Base-by-base conservation (phyloP, 2,797 vertebrate species). In the Semotilus atromaculatus region DNA sequence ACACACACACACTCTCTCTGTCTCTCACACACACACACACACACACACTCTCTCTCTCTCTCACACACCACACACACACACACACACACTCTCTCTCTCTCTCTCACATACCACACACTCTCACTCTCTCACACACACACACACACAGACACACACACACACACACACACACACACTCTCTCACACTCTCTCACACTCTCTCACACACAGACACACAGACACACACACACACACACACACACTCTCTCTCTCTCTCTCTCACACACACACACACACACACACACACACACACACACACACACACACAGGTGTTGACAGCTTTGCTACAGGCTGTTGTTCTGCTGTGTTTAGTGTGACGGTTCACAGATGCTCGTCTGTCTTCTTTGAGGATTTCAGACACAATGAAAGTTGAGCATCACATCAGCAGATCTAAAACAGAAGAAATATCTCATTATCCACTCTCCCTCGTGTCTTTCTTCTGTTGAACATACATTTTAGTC, bases 341-440 rank as follows among this genome's bases (percentile, higher is more conserved):
- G 38, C n/a, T 6, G 21, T 58, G 43, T 45, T 3, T 23, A 58
- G 3, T 4, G 23, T 1, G 53, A 6, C 11, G 53, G 53, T 14
- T 48, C 60, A 77, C 88, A 87, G 86, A 80, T 88, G 88, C 85
- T 82, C 48, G 67, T 84, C 29, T 64, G 51, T 84, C 66, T 76
- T n/a, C 38, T n/a, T 7, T 71, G n/a, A 19, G 40, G 43, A 29
- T 19, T 48, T 48, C 38, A 71, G 23, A 71, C 68, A 68, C 66
- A 16, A 23, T 45, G 26, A 62, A 2, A 9, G 58, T 4, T 70
- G 36, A 70, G 67, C 70, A 7, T 43, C 40, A 43, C 40, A 43
- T 43, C 40, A 29, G 8, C n/a, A 45, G 3, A n/a, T 23, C 66
- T 23, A 38, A 40, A 40, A 38, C 1, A 36, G 31, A n/a, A n/a